Conservation (phyloP, 2,113 vertebrate species). For the Anthoscopus minutus region DNA sequence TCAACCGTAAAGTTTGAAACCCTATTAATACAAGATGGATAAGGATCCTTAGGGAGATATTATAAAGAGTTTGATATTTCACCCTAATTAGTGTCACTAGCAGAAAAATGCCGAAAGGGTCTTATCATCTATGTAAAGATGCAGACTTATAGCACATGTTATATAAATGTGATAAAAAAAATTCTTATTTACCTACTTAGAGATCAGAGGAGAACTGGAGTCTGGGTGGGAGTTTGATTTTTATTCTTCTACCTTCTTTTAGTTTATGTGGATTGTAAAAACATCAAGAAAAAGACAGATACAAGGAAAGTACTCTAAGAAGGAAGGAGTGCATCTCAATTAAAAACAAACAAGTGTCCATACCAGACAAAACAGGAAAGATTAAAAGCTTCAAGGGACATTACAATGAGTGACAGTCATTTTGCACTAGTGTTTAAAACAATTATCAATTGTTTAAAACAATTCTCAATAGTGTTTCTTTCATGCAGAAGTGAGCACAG, state of each 20-base stretch:
- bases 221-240: background rate
- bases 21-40: background rate
- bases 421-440: background rate
- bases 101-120: background rate
- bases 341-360: background rate
- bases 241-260: background rate
- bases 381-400: background rate
- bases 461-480: background rate
- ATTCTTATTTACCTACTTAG: background rate
- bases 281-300: background rate
- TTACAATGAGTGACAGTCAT: background rate
- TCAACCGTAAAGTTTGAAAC: background rate
- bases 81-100: background rate
- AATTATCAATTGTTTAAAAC: background rate
- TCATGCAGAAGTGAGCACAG: background rate
- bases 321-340: background rate
- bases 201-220: background rate
- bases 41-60: background rate
- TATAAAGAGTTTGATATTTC: background rate
- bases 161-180: background rate
- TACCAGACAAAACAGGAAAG: background rate
- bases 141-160: background rate
- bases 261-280: background rate
- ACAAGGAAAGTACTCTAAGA: background rate
- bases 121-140: background rate